A percentile compares a stretch with the other conserved stretches of the same genome.
phyloP scores from a whole-genome alignment of 2,113 vertebrate genomes.

The Passer montanus region DNA sequence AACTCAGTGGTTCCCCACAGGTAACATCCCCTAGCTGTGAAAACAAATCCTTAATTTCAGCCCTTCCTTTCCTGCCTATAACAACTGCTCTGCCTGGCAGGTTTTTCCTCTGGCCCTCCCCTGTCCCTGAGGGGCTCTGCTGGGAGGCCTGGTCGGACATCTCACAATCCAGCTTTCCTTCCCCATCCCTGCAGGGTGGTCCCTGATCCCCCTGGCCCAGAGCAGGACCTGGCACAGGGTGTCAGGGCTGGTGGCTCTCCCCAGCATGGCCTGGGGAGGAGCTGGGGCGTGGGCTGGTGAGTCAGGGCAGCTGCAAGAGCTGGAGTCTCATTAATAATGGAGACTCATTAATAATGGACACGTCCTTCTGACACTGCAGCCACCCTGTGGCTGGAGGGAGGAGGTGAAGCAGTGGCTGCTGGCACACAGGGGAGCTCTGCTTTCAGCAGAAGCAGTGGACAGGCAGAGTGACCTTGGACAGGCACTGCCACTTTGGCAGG shows the following conservation, averaged over 20 bases:
- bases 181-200: background rate
- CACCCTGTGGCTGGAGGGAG: background rate
- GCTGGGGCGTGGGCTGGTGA: background rate
- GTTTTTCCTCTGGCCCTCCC: background rate
- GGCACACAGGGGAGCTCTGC: background rate
- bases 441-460: rapidly evolving
- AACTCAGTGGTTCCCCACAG: background rate
- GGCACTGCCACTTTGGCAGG: background rate
- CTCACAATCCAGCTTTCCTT: background rate
- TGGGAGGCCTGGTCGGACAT: background rate
- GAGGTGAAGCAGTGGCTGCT: conserved; percentile 18
- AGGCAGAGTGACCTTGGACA: rapidly evolving
- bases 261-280: background rate
- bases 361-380: background rate
- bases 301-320: background rate
- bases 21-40: background rate
- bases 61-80: background rate
- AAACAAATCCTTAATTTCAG: background rate
- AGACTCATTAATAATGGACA: background rate
- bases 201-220: background rate
- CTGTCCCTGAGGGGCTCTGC: background rate
- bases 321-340: background rate
- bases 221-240: background rate
- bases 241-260: background rate
- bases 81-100: background rate